Conservation (phyloP, 2,797 vertebrate genomes). For the Glyptemys insculpta region DNA sequence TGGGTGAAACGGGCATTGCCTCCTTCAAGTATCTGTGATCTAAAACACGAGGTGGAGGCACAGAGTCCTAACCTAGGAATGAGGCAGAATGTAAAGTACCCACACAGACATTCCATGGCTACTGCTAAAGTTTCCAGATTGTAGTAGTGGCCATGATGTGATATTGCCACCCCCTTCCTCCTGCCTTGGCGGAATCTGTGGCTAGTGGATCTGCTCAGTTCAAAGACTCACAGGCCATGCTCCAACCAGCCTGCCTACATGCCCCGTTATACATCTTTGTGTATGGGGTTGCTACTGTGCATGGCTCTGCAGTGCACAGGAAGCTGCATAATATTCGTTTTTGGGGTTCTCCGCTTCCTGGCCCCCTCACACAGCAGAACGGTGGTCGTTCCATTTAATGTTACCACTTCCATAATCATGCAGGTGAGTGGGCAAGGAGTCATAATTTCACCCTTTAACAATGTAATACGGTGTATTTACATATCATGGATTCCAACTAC, state of each 20-base stretch:
- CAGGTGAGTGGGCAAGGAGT: not conserved
- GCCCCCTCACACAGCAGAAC: accelerated
- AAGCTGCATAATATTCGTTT: not conserved
- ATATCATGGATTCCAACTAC: accelerated
- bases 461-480: not conserved
- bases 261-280: not conserved
- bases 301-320: not conserved
- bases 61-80: too few relatives aligned
- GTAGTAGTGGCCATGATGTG: not conserved
- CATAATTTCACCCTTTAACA: not conserved
- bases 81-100: not conserved
- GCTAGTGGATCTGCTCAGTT: not conserved
- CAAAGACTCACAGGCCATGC: not conserved
- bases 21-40: not conserved
- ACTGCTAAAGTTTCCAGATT: not conserved
- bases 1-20: not conserved
- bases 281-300: accelerated
- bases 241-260: not conserved
- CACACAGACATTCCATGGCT: not conserved
- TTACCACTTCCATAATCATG: accelerated
- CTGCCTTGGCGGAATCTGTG: accelerated
- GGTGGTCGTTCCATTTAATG: not conserved
- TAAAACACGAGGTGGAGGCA: not conserved
- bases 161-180: not conserved
- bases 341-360: not conserved